phyloP scores from a whole-genome alignment of 1,140 invertebrate genomes.

The Heterodera schachtii region DNA sequence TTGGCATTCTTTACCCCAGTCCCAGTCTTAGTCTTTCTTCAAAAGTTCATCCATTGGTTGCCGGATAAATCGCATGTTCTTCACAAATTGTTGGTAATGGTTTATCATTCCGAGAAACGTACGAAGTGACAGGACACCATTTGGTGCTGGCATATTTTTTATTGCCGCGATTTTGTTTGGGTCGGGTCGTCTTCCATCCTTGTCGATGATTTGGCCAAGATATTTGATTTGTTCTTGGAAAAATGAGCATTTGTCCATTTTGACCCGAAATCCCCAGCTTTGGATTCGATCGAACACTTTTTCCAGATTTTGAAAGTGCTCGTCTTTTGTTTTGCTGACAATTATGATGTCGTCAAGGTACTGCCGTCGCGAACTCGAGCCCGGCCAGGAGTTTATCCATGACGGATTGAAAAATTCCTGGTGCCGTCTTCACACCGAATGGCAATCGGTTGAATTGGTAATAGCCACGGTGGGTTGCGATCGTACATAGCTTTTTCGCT shows the following conservation, averaged over 20 bases:
- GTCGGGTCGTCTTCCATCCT: slow-evolving; percentile 10
- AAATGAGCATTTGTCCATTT: no score
- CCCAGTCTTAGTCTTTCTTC: slow-evolving; percentile 8
- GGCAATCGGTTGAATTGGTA: slow-evolving; percentile 22
- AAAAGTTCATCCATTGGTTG: slow-evolving; percentile 23
- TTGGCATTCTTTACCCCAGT: slow-evolving; percentile 40
- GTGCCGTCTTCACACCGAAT: slow-evolving; percentile 24
- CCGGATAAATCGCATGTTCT: background rate
- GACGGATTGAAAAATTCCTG: slow-evolving; percentile 3
- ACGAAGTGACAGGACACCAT: background rate
- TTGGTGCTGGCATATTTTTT: background rate
- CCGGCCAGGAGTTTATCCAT: background rate
- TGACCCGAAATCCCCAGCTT: background rate
- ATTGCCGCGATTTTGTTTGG: background rate
- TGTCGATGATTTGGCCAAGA: background rate
- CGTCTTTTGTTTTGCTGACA: no score
- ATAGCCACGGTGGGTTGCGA: slow-evolving; percentile 18
- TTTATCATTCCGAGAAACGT: slow-evolving; percentile 27
- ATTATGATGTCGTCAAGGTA: no score
- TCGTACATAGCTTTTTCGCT: no score
- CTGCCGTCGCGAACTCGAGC: background rate
- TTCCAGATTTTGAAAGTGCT: no score
- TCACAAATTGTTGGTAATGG: slow-evolving; percentile 8
- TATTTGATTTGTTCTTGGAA: no score
- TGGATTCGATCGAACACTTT: no score